These are phyloP conservation scores for Amaurobius ferox DNA, from an alignment of 2,888 invertebrate species.

Conservation along the genomic window DNA sequence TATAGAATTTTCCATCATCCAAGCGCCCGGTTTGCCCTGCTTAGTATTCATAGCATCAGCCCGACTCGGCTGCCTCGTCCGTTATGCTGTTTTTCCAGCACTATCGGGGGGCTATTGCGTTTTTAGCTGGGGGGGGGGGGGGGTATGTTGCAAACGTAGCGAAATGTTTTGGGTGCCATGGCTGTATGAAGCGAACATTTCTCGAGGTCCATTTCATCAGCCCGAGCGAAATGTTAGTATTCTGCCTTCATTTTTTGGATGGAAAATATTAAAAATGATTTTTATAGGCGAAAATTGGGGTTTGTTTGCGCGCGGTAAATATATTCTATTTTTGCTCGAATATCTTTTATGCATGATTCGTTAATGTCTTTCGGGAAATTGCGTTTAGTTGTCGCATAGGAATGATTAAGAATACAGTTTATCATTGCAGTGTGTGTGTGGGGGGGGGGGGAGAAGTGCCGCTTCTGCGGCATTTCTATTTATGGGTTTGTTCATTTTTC, in stretches of 20 bases:
- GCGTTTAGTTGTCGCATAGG: too few species aligned
- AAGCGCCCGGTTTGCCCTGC: slow-evolving; percentile 14
- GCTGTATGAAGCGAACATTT: slow-evolving; percentile 2
- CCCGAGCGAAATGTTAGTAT: not conserved
- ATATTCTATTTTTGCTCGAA: too few species aligned
- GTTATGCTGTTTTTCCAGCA: slow-evolving; percentile 24
- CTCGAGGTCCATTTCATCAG: slow-evolving; percentile 10
- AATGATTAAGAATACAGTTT: too few species aligned
- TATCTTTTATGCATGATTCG: too few species aligned
- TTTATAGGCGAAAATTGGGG: not conserved
- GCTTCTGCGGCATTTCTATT: too few species aligned
- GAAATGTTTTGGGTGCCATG: slow-evolving; percentile 1
- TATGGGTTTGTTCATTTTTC: too few species aligned
- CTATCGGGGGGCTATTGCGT: slow-evolving; percentile 26
- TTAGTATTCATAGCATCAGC: slow-evolving; percentile 33
- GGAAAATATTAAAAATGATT: not conserved
- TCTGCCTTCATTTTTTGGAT: not conserved
- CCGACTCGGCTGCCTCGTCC: slow-evolving; percentile 1
- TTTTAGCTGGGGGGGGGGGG: slow-evolving; percentile 4
- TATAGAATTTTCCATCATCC: slow-evolving; percentile 37
- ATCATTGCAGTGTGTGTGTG: too few species aligned
- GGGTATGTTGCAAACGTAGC: not conserved
- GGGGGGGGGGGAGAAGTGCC: too few species aligned
- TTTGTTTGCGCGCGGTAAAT: too few species aligned
- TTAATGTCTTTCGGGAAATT: too few species aligned